Conservation (phyloP, 2,797 vertebrate genomes). For the Gambelia wislizenii region DNA sequence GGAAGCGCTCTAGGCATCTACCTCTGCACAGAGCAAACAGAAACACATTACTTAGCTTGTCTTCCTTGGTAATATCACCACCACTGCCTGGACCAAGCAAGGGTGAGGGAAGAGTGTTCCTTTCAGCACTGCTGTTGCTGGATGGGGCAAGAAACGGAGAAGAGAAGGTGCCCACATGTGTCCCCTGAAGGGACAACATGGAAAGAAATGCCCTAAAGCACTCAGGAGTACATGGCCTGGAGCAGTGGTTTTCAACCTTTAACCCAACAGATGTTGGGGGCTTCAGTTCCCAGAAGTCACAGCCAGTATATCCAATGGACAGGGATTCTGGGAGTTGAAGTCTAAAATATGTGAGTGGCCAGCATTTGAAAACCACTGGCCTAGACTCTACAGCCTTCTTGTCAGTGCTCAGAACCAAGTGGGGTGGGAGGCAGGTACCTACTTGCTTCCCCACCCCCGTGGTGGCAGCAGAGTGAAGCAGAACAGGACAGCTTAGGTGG, state of each 20-base stretch:
- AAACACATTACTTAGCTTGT: background rate
- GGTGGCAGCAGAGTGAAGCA: background rate
- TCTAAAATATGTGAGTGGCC: no score
- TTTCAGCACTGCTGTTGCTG: background rate
- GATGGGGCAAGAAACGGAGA: background rate
- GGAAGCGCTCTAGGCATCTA: background rate
- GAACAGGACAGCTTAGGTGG: background rate
- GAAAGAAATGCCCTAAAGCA: background rate
- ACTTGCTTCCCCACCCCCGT: no score
- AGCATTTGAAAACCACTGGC: background rate
- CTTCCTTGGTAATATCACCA: background rate
- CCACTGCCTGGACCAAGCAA: background rate
- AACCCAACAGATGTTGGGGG: background rate
- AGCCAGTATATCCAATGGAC: background rate
- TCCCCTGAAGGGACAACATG: background rate
- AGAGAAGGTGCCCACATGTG: background rate
- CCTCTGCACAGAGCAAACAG: background rate
- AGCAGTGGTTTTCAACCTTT: no score
- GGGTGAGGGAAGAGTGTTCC: background rate
- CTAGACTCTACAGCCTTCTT: background rate
- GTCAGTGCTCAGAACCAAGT: no score
- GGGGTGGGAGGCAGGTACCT: background rate
- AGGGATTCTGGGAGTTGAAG: background rate
- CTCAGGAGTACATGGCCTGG: background rate
- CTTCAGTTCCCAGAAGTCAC: background rate